phyloP scores from a whole-genome alignment of 2,888 invertebrate species.

The Rotaria macrura region DNA sequence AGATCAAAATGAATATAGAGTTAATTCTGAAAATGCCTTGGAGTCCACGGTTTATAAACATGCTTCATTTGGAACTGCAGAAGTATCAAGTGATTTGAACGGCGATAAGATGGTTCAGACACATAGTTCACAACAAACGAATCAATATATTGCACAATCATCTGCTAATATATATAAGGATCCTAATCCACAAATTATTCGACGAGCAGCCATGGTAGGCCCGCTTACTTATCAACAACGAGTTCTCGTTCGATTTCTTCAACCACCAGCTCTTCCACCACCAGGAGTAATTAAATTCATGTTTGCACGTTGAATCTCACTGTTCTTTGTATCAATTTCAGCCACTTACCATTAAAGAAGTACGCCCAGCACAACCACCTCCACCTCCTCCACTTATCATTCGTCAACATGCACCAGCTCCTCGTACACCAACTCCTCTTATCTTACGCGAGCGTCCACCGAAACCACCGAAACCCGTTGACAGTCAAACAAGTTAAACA shows the following conservation, averaged over 20 bases:
- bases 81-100: not conserved
- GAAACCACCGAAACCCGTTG: not conserved
- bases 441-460: slow-evolving; percentile 28
- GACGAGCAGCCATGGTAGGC: not conserved
- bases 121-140: not conserved
- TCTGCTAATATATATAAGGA: not conserved
- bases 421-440: slow-evolving; percentile 2
- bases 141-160: not conserved
- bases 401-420: not conserved
- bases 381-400: not conserved
- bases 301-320: not conserved
- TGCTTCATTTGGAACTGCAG: not conserved
- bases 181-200: slow-evolving; percentile 8
- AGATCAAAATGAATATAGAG: not conserved
- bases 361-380: not conserved
- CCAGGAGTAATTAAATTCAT: not conserved
- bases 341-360: not conserved
- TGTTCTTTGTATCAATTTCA: not conserved
- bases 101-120: not conserved
- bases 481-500: not conserved
- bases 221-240: not conserved
- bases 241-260: not conserved
- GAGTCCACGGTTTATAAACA: not conserved
- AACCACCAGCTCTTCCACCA: slow-evolving; percentile 5
- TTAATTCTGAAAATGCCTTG: not conserved